phyloP scores from a whole-genome alignment of 1,140 invertebrate species.

The Rhopalosiphum maidis region DNA sequence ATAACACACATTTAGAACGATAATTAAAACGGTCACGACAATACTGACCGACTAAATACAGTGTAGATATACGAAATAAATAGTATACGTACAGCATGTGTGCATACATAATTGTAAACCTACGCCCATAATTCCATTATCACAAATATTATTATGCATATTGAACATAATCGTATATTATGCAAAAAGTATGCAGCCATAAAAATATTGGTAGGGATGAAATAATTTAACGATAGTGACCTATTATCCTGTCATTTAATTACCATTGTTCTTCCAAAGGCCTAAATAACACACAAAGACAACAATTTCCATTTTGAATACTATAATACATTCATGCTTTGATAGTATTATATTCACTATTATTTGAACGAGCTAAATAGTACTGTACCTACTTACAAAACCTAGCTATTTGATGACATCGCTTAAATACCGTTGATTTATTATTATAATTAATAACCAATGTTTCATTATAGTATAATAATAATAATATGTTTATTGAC shows the following conservation, averaged over 20 bases:
- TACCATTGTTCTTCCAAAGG: background rate
- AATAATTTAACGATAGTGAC: background rate
- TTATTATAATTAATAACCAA: background rate
- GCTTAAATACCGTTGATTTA: background rate
- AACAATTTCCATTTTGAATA: background rate
- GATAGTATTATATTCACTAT: background rate
- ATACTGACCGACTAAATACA: background rate
- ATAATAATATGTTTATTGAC: background rate
- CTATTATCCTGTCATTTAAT: background rate
- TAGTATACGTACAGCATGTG: background rate
- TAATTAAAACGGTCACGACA: background rate
- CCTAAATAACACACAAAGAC: background rate
- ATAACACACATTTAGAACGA: background rate
- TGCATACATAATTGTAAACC: background rate
- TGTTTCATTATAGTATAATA: background rate
- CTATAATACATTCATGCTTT: background rate
- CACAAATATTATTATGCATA: background rate
- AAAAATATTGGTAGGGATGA: background rate
- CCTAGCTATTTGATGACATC: background rate
- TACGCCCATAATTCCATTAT: background rate
- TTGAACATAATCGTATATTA: background rate
- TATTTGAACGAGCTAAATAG: background rate
- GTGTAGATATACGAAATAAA: background rate
- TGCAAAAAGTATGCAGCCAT: background rate
- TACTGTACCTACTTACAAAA: background rate